Evolutionary conservation across 30 jellyfish, hydroid and myxozoan genomes (phyloP), one percentile per base, ranked within the genome.

Genomic region (Phacellophora camtschatica): DNA sequence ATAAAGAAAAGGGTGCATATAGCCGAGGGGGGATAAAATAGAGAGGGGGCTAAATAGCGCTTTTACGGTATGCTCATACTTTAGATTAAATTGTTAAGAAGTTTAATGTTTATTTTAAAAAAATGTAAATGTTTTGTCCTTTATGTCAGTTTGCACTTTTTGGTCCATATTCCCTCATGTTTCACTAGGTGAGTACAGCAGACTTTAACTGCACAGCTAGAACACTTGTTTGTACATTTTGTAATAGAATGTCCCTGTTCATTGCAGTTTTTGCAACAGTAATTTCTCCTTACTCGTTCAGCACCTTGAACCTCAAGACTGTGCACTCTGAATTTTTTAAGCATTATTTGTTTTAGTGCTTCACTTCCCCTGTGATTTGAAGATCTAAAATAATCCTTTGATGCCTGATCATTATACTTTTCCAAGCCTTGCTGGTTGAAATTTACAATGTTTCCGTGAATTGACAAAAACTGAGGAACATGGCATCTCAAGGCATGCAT

Each of bases 401-500:
- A 37, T 8, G 42, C 83, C 39, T 36, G 35, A 33, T 68, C 37
- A 15, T 68, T 68, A 20, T 68, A 68, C 42, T 68, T 68, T 46
- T 68, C 83, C 28, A 39, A 34, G 4, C 85, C 74, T 30, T 71
- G 74, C 30, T 71, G 85, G 74, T 71, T 71, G 73, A 71, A 43
- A 49, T 15, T 13, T 9, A 19, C 66, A 45, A 71, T 33, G 19
- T 71, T 39, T 23, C 73, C 85, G 43, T 71, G 15, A 2, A 71
- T 66, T 24, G 8, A 0, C 27, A 71, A 35, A 22, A 71, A 53
- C 8, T 48, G 66, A 20, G 85, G 85, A 23, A 71, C 74, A 71
- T 71, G 85, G 72, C 74, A 43, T 16, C 45, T 28, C 3, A 71
- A 29, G 15, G 85, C 85, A 71, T 71, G 85, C 74, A 71, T 71